Percentiles rank a stretch among this genome's conserved stretches.
phyloP scores from a whole-genome alignment of 1,140 invertebrate species.

The Lucilia sericata region DNA sequence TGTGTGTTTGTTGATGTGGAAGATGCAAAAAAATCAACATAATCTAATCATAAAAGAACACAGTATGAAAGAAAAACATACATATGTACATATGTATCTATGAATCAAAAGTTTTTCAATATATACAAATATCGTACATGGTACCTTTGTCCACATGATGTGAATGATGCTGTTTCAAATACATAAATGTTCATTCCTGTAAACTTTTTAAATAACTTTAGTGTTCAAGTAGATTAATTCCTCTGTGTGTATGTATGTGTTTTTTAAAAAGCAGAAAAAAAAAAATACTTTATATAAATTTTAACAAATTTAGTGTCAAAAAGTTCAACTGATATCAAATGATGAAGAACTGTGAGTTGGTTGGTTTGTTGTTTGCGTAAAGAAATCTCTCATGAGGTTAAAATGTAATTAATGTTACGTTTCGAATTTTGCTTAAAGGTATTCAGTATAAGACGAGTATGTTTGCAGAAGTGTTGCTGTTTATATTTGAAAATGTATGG shows the following conservation, averaged over 20 bases:
- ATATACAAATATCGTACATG: no score
- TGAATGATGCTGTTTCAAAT: background rate
- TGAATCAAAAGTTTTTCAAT: no score
- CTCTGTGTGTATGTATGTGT: background rate
- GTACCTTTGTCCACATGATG: background rate
- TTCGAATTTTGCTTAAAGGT: background rate
- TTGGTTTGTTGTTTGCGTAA: background rate
- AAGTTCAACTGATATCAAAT: slow-evolving; percentile 5
- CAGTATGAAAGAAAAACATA: background rate
- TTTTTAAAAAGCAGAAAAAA: background rate
- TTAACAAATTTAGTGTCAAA: background rate
- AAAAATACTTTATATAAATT: background rate
- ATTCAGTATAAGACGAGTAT: background rate
- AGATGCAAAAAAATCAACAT: background rate
- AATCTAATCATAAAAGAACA: background rate
- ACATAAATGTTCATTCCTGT: background rate
- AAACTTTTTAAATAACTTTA: background rate
- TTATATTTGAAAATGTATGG: no score
- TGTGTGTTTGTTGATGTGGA: background rate
- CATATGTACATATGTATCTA: no score
- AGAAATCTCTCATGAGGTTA: slow-evolving; percentile 1
- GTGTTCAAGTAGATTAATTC: background rate
- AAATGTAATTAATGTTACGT: slow-evolving; percentile 12
- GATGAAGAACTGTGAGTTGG: background rate
- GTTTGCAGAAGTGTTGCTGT: background rate